These are phyloP conservation scores for Platygyra sinensis DNA, from an alignment of 64 coral and sea anemone genomes.

Conservation along the genomic window DNA sequence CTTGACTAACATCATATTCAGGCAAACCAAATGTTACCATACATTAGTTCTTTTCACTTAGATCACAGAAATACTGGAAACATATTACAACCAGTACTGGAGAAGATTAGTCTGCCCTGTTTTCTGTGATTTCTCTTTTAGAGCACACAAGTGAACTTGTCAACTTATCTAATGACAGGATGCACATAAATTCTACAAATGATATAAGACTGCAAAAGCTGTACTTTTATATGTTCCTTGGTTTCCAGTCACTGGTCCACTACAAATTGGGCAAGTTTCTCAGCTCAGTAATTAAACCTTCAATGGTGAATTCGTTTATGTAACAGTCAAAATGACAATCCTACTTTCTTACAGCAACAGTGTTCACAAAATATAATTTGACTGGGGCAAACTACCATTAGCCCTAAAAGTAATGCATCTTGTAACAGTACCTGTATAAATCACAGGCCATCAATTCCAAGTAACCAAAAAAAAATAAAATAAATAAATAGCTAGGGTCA, in stretches of 20 bases:
- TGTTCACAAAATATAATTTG: not conserved
- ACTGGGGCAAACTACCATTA: not conserved
- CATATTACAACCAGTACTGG: not conserved
- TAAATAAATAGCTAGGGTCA: no score
- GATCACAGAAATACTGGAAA: not conserved
- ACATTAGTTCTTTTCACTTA: no score
- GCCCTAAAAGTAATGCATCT: no score
- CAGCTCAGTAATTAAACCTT: constrained; percentile 15
- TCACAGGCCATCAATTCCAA: no score
- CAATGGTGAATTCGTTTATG: constrained; percentile 1
- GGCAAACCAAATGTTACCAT: no score
- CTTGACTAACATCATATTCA: no score
- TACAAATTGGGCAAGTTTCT: not conserved
- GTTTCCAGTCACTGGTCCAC: constrained; percentile 24
- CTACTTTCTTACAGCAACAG: constrained; percentile 15
- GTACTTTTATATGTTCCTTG: not conserved
- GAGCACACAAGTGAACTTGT: not conserved
- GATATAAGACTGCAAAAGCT: not conserved
- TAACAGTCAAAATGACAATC: not conserved
- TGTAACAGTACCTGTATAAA: no score
- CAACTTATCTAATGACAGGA: not conserved
- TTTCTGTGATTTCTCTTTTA: not conserved
- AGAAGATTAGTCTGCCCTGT: not conserved
- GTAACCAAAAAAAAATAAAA: no score
- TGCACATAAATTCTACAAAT: not conserved